Evolutionary conservation across 92 coral and sea anemone genomes (phyloP).

Genomic region (Scolanthus callimorphus): DNA sequence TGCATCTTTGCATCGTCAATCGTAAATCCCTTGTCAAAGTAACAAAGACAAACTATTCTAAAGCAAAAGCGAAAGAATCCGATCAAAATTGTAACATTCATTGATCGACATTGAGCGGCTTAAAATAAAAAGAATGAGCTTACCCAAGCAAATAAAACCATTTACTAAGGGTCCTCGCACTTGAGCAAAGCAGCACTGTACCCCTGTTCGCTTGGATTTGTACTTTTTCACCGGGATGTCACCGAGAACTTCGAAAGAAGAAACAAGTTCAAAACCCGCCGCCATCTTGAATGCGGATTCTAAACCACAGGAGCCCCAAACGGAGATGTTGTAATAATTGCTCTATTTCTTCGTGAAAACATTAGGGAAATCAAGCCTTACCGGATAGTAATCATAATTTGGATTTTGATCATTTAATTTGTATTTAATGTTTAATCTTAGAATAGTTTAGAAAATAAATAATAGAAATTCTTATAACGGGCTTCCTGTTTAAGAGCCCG

Average conservation of each 20-base stretch:
- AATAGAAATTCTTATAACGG: too few relatives aligned
- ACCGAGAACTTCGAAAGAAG: constrained; percentile 75
- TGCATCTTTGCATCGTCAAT: too few relatives aligned
- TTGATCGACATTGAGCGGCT: too few relatives aligned
- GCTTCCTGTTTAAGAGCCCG: too few relatives aligned
- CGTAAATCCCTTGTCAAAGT: too few relatives aligned
- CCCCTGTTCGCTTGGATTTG: constrained; percentile 89
- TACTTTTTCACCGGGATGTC: constrained; percentile 77
- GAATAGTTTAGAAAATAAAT: too few relatives aligned
- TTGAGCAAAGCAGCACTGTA: constrained; percentile 83
- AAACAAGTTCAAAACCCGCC: constrained; percentile 72
- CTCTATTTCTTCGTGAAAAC: too few relatives aligned
- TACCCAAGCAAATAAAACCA: constrained; percentile 93
- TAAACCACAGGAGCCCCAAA: constrained; percentile 12
- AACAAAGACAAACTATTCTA: too few relatives aligned
- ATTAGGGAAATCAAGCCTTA: background rate
- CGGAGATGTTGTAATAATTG: background rate
- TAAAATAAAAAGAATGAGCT: constrained; percentile 11
- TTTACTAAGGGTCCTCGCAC: constrained; percentile 97
- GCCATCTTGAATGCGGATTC: constrained; percentile 54
- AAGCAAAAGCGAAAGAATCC: too few relatives aligned
- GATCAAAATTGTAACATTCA: too few relatives aligned
- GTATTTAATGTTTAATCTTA: too few relatives aligned
- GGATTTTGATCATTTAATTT: too few relatives aligned
- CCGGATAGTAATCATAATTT: background rate